Evolutionary conservation across 2,797 vertebrate genomes (phyloP), one percentile per base, ranked within the genome.

Genomic region (Spondyliosoma cantharus): DNA sequence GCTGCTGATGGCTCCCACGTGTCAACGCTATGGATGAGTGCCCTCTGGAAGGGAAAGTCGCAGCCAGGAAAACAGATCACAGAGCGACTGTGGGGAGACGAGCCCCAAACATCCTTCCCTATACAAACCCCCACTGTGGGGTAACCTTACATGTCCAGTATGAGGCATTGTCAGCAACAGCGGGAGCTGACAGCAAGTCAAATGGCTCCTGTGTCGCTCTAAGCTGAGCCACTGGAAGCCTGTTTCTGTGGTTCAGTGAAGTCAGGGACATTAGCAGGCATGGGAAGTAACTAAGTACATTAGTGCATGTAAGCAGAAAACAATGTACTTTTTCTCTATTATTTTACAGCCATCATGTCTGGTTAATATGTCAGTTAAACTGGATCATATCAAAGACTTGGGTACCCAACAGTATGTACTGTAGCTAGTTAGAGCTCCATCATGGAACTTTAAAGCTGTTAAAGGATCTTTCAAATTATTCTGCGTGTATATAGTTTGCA

Each of bases 1-100:
- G 70, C 76, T 86, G 85, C 88, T 93, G 95, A 94, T 93, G 93
- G 92, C 92, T 94, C 90, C 87, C 92, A 86, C 94, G 91, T 94
- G 94, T 93, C 93, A 91, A 37, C 42, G 93, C 94, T 95, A 89
- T 84, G 91, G 91, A 92, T 95, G 93, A 94, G 89, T 93, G 94
- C 88, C 74, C 84, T 89, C 86, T 84, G 88, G 85, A 88, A 94
- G 91, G 89, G 88, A 93, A 90, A 91, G 85, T 83, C 90, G 85
- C 91, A 93, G 86, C 65, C 87, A 78, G 91, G 82, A 76, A 89
- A 94, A 92, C 72, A 49, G 77, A 89, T 93, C 84, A 85, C 86
- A 79, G 48, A 80, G 87, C 87, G 91, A 90, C 72, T 84, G 84
- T 60, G 76, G 80, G 84, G 82, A 77, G 81, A 84, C 80, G 45